Conservation (phyloP, 2,797 vertebrate genomes). For the Melopsittacus undulatus region DNA sequence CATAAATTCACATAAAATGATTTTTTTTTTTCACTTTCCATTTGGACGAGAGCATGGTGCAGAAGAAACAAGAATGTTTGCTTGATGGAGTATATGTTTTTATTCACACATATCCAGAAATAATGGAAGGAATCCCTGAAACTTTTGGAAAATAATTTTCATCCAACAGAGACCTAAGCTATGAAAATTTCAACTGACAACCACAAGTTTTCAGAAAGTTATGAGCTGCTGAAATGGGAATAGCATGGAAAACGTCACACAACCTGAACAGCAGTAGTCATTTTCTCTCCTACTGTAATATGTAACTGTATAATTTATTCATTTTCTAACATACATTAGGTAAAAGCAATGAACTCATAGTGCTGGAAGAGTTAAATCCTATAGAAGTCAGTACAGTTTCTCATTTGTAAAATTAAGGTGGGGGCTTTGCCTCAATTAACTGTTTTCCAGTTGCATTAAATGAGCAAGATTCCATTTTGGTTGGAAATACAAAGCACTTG, state of each 20-base stretch:
- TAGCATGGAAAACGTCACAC: slow-evolving; percentile 37
- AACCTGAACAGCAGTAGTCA: slow-evolving; percentile 19
- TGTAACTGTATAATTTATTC: slow-evolving; percentile 45
- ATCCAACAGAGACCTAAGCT: not conserved
- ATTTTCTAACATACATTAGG: slow-evolving; percentile 17
- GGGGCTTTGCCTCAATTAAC: not conserved
- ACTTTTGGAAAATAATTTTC: slow-evolving; percentile 10
- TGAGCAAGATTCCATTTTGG: not conserved
- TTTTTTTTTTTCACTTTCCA: not conserved
- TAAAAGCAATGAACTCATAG: not conserved
- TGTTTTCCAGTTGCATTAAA: slow-evolving; percentile 18
- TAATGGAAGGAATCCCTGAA: not conserved
- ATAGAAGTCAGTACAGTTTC: not conserved
- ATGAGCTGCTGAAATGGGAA: not conserved
- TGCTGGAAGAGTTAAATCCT: not conserved
- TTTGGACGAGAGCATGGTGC: not conserved
- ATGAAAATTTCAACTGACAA: not conserved
- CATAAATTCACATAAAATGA: not conserved
- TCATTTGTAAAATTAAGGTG: not conserved
- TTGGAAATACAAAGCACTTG: slow-evolving; percentile 51
- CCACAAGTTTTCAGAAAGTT: slow-evolving; percentile 45
- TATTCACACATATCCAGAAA: not conserved
- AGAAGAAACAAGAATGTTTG: not conserved
- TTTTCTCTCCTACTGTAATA: slow-evolving; percentile 36
- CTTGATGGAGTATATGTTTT: not conserved